Conservation (phyloP, 2,888 invertebrate genomes). For the Drosophila leonis region DNA sequence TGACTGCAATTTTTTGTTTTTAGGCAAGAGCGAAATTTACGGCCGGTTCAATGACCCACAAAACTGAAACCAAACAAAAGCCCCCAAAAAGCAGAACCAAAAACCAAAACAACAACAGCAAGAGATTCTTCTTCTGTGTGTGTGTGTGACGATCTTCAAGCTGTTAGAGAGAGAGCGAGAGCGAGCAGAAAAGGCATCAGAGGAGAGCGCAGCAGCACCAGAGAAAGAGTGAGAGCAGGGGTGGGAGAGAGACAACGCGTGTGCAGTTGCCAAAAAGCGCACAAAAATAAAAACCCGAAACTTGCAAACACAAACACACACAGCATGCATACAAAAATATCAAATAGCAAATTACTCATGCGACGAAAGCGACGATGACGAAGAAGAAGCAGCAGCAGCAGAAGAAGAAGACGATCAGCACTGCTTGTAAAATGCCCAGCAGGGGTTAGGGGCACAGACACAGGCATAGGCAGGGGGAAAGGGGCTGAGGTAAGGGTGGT, state of each 20-base stretch:
- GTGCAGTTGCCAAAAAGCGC: slow-evolving; percentile 68
- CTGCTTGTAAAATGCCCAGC: slow-evolving; percentile 19
- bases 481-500: not conserved
- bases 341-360: slow-evolving; percentile 82
- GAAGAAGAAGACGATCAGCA: not conserved
- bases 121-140: slow-evolving; percentile 54
- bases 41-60: slow-evolving; percentile 76
- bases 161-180: slow-evolving; percentile 45
- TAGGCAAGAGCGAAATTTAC: slow-evolving; percentile 69
- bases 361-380: slow-evolving; percentile 46
- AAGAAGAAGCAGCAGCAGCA: not conserved
- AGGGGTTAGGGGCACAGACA: not conserved
- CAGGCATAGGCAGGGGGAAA: not conserved
- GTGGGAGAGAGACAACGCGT: slow-evolving; percentile 30
- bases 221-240: not conserved
- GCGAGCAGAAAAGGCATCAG: not conserved
- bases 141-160: slow-evolving; percentile 27
- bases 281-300: slow-evolving; percentile 61
- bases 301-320: slow-evolving; percentile 26
- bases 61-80: slow-evolving; percentile 74
- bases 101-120: slow-evolving; percentile 51
- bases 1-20: slow-evolving; percentile 78
- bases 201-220: not conserved
- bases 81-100: slow-evolving; percentile 39
- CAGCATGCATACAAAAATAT: slow-evolving; percentile 63